Evolutionary conservation across 2,888 invertebrate genomes (phyloP), one percentile per base, ranked within the genome.

Genomic region (Orthonevra nobilis): DNA sequence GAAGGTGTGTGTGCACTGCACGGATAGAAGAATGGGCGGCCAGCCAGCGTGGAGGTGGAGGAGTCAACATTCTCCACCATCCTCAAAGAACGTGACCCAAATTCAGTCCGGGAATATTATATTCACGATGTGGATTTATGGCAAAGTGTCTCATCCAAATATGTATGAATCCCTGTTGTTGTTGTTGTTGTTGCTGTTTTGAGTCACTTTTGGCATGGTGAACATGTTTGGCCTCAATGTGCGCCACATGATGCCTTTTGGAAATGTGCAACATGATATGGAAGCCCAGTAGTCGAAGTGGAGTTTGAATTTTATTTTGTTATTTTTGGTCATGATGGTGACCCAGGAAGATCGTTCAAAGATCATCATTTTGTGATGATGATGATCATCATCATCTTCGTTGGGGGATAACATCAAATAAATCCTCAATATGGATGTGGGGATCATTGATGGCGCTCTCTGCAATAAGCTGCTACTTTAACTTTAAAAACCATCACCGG

Each of bases 61-160:
- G 63, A 63, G 64, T 58, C 60, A 60, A 14, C n/a, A n/a, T n/a
- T n/a, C n/a, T n/a, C n/a, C n/a, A n/a, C n/a, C n/a, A n/a, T n/a
- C n/a, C n/a, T n/a, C 38, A 56, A 2, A 38, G 54, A 79, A 79
- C 79, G 73, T 79, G 79, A 79, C 79, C 79, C 12, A 79, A 61
- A 79, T 79, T 66, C 56, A 44, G 40, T 52, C 52, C 23, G 28
- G 32, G 36, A 70, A 77, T 77, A 70, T 77, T 52, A 64, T 77
- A 70, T 70, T 64, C 77, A 60, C 44, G 64, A 46, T 60, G 66
- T 36, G 66, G 68, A 79, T 79, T 79, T 79, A 79, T 79, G 66
- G 61, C 73, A 72, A 79, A 73, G 79, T 79, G 79, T 79, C 66
- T 66, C 73, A 68, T 42, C 72, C 75, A 77, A 70, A 77, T 77